Percentiles rank a stretch among this genome's conserved stretches.
Conservation (phyloP, 2,888 invertebrate genomes). For the Enchytraeus crypticus region DNA sequence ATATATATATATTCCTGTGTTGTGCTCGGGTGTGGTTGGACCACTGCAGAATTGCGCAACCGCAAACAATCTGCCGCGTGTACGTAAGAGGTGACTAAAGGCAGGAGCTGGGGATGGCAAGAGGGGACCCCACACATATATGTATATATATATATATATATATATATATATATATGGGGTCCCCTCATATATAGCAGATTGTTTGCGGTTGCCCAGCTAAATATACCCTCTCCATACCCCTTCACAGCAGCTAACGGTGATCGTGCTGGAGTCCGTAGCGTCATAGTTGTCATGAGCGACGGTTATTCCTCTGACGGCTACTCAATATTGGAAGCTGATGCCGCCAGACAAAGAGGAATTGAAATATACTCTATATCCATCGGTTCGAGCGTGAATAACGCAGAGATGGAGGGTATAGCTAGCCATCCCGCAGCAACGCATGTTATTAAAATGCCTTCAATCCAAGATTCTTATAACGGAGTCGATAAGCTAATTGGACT, state of each 20-base stretch:
- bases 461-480: too few relatives aligned
- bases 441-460: too few relatives aligned
- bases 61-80: too few relatives aligned
- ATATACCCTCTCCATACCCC: slow-evolving; percentile 5
- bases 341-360: slow-evolving; percentile 5
- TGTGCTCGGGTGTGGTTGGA: slow-evolving; percentile 10
- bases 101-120: too few relatives aligned
- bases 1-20: too few relatives aligned
- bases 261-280: slow-evolving; percentile 26
- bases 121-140: too few relatives aligned
- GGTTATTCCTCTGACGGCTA: slow-evolving; percentile 37
- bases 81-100: too few relatives aligned
- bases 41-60: slow-evolving; percentile 21
- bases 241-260: slow-evolving; percentile 13
- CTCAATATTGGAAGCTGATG: slow-evolving; percentile 36
- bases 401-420: slow-evolving; percentile 17
- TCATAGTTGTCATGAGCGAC: slow-evolving; percentile 37
- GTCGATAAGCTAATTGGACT: too few relatives aligned
- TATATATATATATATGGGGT: too few relatives aligned
- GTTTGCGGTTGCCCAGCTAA: slow-evolving; percentile 15
- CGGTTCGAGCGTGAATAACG: slow-evolving; percentile 18
- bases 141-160: too few relatives aligned
- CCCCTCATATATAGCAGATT: too few relatives aligned
- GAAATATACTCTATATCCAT: slow-evolving; percentile 22
- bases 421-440: too few relatives aligned